Base-by-base conservation (phyloP, 2,797 vertebrate species). In the Melanotaenia nigrans region DNA sequence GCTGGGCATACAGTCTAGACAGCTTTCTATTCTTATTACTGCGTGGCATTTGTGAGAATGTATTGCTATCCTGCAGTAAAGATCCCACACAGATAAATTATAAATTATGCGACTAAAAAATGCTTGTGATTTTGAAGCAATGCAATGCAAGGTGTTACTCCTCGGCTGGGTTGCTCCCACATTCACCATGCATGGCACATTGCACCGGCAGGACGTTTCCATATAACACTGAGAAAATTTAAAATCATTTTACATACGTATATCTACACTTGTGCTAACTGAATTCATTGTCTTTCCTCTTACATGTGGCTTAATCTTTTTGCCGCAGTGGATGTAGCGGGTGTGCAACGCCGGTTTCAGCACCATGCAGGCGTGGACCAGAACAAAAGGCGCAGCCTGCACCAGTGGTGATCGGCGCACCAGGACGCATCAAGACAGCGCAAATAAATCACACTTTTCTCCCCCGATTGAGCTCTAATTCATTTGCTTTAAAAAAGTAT, bases 321-420 rank as follows among this genome's bases (percentile, higher is more conserved):
- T 60, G 61, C 76, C 75, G 88, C 83, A 83, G 78, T 16, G 64
- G 24, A 47, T 6, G 57, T 2, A n/a, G 60, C 58, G 12, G 57
- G 47, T 20, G 57, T 61, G 72, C 53, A 8, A 60, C 33, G 70
- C 75, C 72, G 85, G 85, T 89, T 90, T 92, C 89, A 92, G 92
- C 92, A 92, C 87, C 90, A 75, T 68, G 6, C 91, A 92, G 91
- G 90, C 91, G 91, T 90, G 91, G 90, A 92, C 89, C 89, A 90
- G 92, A 93, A 93, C 92, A 92, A 93, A 92, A 91, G 92, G 83
- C 72, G 87, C 87, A 81, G 28, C 65, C 47, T 49, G 47, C 47
- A 54, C 77, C 73, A 13, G 87, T 12, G 32, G 33, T 49, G 24
- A 45, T 64, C 59, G 20, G 72, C 70, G 79, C 81, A 67, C 61